Evolutionary conservation across 2,888 invertebrate species (phyloP).

Genomic region (Calliopum simillimum): DNA sequence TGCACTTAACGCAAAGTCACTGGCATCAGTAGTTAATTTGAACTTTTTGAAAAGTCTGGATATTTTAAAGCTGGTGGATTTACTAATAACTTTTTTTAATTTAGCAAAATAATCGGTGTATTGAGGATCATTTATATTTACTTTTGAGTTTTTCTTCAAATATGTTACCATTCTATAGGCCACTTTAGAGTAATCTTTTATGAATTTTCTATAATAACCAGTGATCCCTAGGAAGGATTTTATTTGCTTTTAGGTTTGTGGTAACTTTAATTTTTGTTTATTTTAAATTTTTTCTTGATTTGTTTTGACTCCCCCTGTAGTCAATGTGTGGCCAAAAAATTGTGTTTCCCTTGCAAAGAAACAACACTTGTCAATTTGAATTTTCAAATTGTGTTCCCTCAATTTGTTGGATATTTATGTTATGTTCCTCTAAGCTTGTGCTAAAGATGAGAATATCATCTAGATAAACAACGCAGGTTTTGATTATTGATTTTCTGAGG

Average conservation of each 20-base stretch:
- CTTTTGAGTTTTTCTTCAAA: constrained; percentile 16
- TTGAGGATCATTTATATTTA: constrained; percentile 32
- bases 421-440: constrained; percentile 13
- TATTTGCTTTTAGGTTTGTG: constrained; percentile 44
- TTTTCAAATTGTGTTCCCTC: constrained; percentile 30
- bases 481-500: constrained; percentile 16
- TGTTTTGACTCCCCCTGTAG: constrained; percentile 31
- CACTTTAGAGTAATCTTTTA: constrained; percentile 43
- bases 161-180: constrained; percentile 36
- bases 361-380: constrained; percentile 37
- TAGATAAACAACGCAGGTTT: constrained; percentile 29
- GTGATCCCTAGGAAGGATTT: constrained; percentile 46
- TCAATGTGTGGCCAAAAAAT: constrained; percentile 35
- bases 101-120: constrained; percentile 38
- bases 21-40: constrained; percentile 38
- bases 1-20: constrained; percentile 33
- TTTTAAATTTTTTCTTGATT: constrained; percentile 43
- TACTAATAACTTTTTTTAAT: constrained; percentile 33
- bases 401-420: constrained; percentile 1
- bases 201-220: constrained; percentile 50
- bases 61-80: constrained; percentile 32
- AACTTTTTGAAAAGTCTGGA: constrained; percentile 33
- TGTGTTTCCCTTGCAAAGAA: constrained; percentile 39
- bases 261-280: constrained; percentile 39
- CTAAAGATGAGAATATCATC: constrained; percentile 31